Percentiles rank a stretch among this genome's conserved stretches.
Evolutionary conservation across 2,888 invertebrate species (phyloP).

Genomic region (Biston stratarius): DNA sequence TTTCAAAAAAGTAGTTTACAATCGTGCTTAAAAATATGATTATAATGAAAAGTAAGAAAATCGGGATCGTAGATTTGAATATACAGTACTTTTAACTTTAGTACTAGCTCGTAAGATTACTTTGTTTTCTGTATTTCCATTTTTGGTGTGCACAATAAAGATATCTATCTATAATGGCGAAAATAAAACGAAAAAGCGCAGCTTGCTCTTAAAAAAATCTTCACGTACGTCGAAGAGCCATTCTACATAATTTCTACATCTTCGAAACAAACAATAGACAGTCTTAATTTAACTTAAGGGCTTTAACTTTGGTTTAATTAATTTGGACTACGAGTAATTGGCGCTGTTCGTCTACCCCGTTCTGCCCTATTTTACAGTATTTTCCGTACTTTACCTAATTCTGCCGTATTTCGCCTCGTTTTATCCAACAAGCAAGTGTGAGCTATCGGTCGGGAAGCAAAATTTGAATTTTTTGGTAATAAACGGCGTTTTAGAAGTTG

Average conservation of each 20-base stretch:
- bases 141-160: too few species aligned
- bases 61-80: too few species aligned
- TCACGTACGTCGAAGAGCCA: neutral
- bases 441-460: slow-evolving; percentile 39
- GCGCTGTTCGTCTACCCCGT: slow-evolving; percentile 39
- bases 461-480: slow-evolving; percentile 41
- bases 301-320: slow-evolving; percentile 54
- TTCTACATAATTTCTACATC: slow-evolving; percentile 35
- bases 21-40: too few species aligned
- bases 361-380: slow-evolving; percentile 19
- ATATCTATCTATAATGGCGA: too few species aligned
- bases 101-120: too few species aligned
- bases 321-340: slow-evolving; percentile 51
- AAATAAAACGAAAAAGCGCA: too few species aligned
- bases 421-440: slow-evolving; percentile 34
- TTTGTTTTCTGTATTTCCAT: too few species aligned
- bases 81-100: too few species aligned
- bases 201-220: neutral
- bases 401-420: slow-evolving; percentile 8
- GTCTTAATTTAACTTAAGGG: slow-evolving; percentile 54
- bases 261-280: slow-evolving; percentile 39
- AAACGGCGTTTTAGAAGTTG: slow-evolving; percentile 24
- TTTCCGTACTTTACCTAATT: slow-evolving; percentile 14
- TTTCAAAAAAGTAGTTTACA: too few species aligned
- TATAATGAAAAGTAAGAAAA: too few species aligned